Percentiles rank a stretch among this genome's conserved stretches.
phyloP scores from a whole-genome alignment of 2,888 invertebrate genomes.

The Calliphora vomitoria region DNA sequence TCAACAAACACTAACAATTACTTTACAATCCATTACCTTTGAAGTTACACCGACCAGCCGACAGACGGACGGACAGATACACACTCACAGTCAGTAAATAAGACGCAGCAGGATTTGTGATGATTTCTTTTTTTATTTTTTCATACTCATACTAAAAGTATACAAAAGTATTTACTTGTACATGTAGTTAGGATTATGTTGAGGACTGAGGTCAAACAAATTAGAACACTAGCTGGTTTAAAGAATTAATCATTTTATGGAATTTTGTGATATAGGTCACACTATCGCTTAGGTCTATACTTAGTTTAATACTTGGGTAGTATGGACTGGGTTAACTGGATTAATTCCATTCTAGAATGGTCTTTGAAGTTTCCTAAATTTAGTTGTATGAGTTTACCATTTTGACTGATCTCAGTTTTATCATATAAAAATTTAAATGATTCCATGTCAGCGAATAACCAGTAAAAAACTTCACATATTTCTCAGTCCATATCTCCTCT shows the following conservation, averaged over 20 bases:
- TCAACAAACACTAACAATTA: constrained; percentile 69
- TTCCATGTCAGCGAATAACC: constrained; percentile 30
- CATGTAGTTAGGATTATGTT: constrained; percentile 4
- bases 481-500: constrained; percentile 20
- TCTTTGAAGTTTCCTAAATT: too few species aligned
- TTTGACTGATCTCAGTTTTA: background rate
- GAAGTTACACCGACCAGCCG: constrained; percentile 55
- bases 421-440: constrained; percentile 37
- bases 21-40: constrained; percentile 68
- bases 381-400: background rate
- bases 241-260: too few species aligned
- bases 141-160: background rate
- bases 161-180: background rate
- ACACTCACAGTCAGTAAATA: constrained; percentile 33
- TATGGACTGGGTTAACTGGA: too few species aligned
- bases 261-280: too few species aligned
- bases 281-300: too few species aligned
- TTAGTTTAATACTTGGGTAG: too few species aligned
- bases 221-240: background rate
- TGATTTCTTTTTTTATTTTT: constrained; percentile 39
- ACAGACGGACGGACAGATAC: constrained; percentile 24
- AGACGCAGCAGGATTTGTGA: constrained; percentile 60
- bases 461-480: constrained; percentile 8
- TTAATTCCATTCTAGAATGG: too few species aligned
- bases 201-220: constrained; percentile 5